A percentile compares a stretch with the other conserved stretches of the same genome.
Evolutionary conservation across 53 echinoderm and acorn worm species (phyloP).

Genomic region (Paracentrotus lividus): DNA sequence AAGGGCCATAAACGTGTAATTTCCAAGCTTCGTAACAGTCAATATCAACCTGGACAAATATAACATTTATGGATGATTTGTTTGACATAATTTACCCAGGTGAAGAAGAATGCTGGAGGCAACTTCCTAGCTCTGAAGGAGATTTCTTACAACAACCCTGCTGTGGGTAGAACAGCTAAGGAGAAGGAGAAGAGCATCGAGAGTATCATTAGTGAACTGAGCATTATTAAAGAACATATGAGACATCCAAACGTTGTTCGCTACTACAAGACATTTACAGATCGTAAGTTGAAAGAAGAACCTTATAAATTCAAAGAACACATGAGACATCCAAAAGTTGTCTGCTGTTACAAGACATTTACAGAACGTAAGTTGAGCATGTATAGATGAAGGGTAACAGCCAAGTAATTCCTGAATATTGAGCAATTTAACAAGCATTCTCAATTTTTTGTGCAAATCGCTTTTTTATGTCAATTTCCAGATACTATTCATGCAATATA

Average conservation of each 20-base stretch:
- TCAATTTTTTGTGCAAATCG: too few relatives aligned
- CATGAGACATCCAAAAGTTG: slow-evolving; percentile 92
- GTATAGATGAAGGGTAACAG: too few relatives aligned
- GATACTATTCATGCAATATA: too few relatives aligned
- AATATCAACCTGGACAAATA: too few relatives aligned
- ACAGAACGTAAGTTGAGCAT: slow-evolving; percentile 94
- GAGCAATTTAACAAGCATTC: too few relatives aligned
- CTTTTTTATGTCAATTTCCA: too few relatives aligned
- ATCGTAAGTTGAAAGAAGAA: slow-evolving; percentile 85
- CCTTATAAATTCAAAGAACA: slow-evolving; percentile 97
- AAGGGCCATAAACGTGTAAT: too few relatives aligned
- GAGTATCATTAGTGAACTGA: slow-evolving; percentile 94
- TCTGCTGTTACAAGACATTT: slow-evolving; percentile 94
- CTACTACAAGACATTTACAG: slow-evolving; percentile 96
- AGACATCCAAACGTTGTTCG: slow-evolving; percentile 95
- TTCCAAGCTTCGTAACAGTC: too few relatives aligned
- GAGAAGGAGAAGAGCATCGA: slow-evolving; percentile 97
- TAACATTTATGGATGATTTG: not conserved
- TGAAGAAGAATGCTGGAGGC: slow-evolving; percentile 91
- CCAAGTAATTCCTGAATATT: too few relatives aligned
- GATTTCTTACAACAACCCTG: slow-evolving; percentile 94
- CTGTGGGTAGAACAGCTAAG: slow-evolving; percentile 87
- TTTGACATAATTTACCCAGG: slow-evolving; percentile 66
- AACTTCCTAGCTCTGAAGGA: slow-evolving; percentile 97
- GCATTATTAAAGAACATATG: slow-evolving; percentile 94